These are phyloP conservation scores for Hestina assimilis DNA, from an alignment of 1,140 invertebrate genomes.

Conservation along the genomic window DNA sequence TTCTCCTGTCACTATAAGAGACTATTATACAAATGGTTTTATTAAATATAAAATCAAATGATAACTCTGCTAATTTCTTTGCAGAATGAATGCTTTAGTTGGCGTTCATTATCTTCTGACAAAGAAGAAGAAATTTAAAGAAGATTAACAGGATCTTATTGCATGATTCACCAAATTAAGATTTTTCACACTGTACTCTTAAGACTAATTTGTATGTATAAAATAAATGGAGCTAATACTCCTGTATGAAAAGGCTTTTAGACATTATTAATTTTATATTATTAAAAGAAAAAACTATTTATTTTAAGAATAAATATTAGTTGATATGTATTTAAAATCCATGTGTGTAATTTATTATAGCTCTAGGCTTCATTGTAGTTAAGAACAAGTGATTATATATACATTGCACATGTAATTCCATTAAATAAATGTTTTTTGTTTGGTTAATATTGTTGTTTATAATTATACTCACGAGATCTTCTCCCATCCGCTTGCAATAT, in stretches of 20 bases:
- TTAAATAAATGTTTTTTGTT: constrained; percentile 49
- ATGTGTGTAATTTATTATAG: constrained; percentile 48
- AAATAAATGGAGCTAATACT: background rate
- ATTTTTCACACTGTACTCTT: constrained; percentile 22
- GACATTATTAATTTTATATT: constrained; percentile 19
- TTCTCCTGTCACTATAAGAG: too few species aligned
- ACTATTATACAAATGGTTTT: too few species aligned
- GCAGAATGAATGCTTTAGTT: constrained; percentile 60
- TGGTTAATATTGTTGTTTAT: background rate
- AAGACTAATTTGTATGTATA: constrained; percentile 11
- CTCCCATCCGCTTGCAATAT: background rate
- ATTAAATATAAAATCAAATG: background rate
- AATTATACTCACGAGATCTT: background rate
- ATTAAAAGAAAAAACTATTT: too few species aligned
- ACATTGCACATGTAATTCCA: constrained; percentile 51
- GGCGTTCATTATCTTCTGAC: constrained; percentile 62
- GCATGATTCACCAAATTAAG: constrained; percentile 5
- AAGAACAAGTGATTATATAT: constrained; percentile 44
- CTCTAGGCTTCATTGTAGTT: constrained; percentile 50
- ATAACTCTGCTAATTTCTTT: constrained; percentile 11
- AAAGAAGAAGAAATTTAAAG: constrained; percentile 46
- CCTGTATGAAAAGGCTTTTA: constrained; percentile 16
- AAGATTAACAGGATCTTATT: constrained; percentile 37
- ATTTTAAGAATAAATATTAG: constrained; percentile 9
- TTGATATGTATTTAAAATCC: constrained; percentile 15